Evolutionary conservation across 2,113 vertebrate genomes (phyloP).

Genomic region (Nibea coibor): DNA sequence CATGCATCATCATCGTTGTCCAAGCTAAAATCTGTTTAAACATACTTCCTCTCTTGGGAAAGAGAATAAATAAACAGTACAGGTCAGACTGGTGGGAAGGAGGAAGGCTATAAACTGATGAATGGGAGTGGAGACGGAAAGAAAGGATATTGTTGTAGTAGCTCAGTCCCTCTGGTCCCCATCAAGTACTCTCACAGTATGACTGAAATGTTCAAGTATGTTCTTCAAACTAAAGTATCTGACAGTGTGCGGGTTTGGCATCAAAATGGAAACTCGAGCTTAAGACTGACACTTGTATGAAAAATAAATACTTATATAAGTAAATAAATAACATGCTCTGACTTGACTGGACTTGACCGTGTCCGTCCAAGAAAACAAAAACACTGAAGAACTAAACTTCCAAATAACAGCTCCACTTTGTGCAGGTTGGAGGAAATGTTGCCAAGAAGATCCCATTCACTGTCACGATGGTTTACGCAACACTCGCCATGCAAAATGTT

Average conservation of each 20-base stretch:
- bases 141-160: too few species aligned
- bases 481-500: background rate
- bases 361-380: background rate
- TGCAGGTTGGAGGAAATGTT: background rate
- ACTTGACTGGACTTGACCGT: too few species aligned
- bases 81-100: conserved; percentile 28
- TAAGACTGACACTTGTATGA: too few species aligned
- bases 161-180: background rate
- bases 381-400: background rate
- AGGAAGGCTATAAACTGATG: background rate
- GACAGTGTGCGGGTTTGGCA: too few species aligned
- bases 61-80: conserved; percentile 26
- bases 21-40: conserved; percentile 6
- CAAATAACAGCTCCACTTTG: background rate
- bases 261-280: too few species aligned
- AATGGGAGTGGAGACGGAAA: background rate
- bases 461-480: background rate
- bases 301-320: too few species aligned
- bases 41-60: conserved; percentile 40
- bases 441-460: background rate
- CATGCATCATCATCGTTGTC: conserved; percentile 10
- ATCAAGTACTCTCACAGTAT: background rate
- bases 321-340: too few species aligned
- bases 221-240: background rate
- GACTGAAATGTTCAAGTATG: background rate